Evolutionary conservation across 2,797 vertebrate genomes (phyloP).

Genomic region (Chelonia mydas): DNA sequence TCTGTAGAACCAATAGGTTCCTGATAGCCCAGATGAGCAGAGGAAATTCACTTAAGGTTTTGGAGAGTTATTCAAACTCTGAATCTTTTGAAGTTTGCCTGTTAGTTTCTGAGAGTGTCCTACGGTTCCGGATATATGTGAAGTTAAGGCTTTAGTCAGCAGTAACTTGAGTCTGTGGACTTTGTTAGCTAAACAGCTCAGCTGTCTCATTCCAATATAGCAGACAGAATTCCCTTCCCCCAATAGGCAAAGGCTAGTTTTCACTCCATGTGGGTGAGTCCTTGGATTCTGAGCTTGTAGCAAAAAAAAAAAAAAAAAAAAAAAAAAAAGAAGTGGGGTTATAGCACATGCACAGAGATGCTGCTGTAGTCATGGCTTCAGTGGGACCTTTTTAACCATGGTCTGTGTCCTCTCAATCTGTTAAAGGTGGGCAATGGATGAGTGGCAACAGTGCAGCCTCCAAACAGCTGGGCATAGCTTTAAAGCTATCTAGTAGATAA

Average conservation of each 20-base stretch:
- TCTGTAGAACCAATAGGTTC: neutral
- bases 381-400: neutral
- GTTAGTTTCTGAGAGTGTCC: neutral
- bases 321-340: neutral
- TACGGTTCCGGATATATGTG: neutral
- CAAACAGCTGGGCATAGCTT: neutral
- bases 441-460: neutral
- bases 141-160: neutral
- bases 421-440: neutral
- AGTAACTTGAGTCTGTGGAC: neutral
- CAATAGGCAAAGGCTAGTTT: neutral
- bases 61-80: neutral
- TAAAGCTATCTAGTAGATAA: fast-evolving
- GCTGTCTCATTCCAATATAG: neutral
- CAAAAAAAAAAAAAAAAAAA: neutral
- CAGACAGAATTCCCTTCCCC: neutral
- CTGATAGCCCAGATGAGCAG: neutral
- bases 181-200: neutral
- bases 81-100: neutral
- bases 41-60: neutral
- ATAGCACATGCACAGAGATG: neutral
- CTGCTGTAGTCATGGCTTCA: neutral
- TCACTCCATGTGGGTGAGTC: neutral
- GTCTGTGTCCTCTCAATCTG: neutral
- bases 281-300: neutral